Base-by-base conservation (phyloP, 2,888 invertebrate genomes). In the Yponomeuta cagnagella region DNA sequence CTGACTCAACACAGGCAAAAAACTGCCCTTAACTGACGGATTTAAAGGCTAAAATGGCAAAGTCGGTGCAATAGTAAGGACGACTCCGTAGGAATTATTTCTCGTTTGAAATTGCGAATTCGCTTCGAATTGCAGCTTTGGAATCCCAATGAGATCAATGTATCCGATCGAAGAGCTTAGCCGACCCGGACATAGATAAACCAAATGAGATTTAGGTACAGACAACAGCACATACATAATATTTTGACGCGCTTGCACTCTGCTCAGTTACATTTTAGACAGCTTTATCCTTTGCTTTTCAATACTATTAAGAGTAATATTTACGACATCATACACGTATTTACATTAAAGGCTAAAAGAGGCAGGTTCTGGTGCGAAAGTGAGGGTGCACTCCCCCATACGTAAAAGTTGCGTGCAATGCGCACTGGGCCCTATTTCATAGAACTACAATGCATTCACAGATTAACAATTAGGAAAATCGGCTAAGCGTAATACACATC, bases 101-200 rank as follows among this genome's bases (percentile, higher is more conserved):
- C 71, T 72, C 70, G 74, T 73, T 73, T 72, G 72, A 70, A 72
- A 76, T 75, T 75, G 75, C 74, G 75, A 78, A 77, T 73, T 78
- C 74, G 76, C 76, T 75, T 72, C 73, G 74, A 76, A 78, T 79
- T 76, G 76, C 78, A 74, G 74, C 72, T 69, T 48, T 72, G 72
- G 76, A 78, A 77, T 77, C 76, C 75, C 76, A 75, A 76, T 77
- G 74, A 75, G 75, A 74, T 75, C 74, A 74, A 72, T 73, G 75
- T 75, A 73, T 75, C 68, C 71, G 70, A 73, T 73, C 72, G 72
- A 71, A 48, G 72, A 71, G 73, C 73, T 73, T 72, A 74, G 73
- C 73, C 72, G 70, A 68, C 69, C 69, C 69, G n/a, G 15, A 58
- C 52, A 58, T 15, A 15, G 52, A 58, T 58, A 58, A 58, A 58